phyloP scores from a whole-genome alignment of 2,113 vertebrate genomes.

The Larimichthys polyactis region DNA sequence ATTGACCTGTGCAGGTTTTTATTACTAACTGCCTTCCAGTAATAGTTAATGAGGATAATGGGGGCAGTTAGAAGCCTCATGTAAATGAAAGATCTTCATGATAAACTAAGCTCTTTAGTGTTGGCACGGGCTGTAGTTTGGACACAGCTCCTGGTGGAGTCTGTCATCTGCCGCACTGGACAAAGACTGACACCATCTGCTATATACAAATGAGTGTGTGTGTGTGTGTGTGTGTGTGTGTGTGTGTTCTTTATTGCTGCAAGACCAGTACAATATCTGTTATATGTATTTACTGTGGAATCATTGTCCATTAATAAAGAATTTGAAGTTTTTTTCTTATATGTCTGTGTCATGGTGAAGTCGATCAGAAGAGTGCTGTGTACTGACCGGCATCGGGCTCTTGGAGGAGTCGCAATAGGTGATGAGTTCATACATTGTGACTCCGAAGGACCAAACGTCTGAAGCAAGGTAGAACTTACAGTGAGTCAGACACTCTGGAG shows the following conservation, averaged over 20 bases:
- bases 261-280: not conserved
- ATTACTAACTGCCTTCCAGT: not conserved
- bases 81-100: conserved; percentile 8
- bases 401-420: conserved; percentile 91
- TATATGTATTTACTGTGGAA: not conserved
- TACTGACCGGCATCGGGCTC: conserved; percentile 92
- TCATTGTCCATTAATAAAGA: not conserved
- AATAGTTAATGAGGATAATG: not conserved
- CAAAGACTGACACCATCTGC: conserved; percentile 71
- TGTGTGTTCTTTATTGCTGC: not conserved
- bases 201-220: conserved; percentile 35
- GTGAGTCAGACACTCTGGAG: conserved; percentile 93
- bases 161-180: conserved; percentile 66
- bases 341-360: not conserved
- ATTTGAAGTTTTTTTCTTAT: not conserved
- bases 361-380: not conserved
- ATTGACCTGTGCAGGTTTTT: not conserved
- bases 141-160: conserved; percentile 41
- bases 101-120: conserved; percentile 3
- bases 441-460: conserved; percentile 97
- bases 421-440: conserved; percentile 94
- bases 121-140: conserved; percentile 31
- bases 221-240: conserved; percentile 2
- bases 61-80: conserved; percentile 24
- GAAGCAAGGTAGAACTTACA: conserved; percentile 97